Conservation (phyloP, 2,797 vertebrate genomes). For the Galaxias olidus region DNA sequence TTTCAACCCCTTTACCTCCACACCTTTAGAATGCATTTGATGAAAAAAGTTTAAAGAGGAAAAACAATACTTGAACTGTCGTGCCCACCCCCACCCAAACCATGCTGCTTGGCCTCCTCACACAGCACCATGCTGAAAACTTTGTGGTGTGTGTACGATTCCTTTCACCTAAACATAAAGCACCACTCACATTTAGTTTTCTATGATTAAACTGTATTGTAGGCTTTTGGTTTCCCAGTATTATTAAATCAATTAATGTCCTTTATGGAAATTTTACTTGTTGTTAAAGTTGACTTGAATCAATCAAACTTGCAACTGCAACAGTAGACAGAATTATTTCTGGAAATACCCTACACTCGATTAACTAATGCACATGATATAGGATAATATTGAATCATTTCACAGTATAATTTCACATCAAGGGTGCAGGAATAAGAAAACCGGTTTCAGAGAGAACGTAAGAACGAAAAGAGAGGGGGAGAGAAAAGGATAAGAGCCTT, state of each 20-base stretch:
- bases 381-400: too few species aligned
- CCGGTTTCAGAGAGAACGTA: background rate
- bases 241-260: slow-evolving; percentile 34
- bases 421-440: background rate
- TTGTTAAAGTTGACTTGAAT: too few species aligned
- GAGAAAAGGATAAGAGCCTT: background rate
- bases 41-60: slow-evolving; percentile 42
- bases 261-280: too few species aligned
- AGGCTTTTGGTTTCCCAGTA: slow-evolving; percentile 51
- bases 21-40: slow-evolving; percentile 45
- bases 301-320: too few species aligned
- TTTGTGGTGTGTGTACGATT: too few species aligned
- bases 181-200: slow-evolving; percentile 11
- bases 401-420: too few species aligned
- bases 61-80: slow-evolving; percentile 43
- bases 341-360: too few species aligned
- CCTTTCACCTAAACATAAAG: slow-evolving; percentile 39
- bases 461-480: too few species aligned
- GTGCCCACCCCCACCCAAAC: slow-evolving; percentile 50
- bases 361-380: too few species aligned
- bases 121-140: slow-evolving; percentile 13
- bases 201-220: too few species aligned
- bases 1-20: slow-evolving; percentile 35
- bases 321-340: too few species aligned
- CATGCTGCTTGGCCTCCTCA: slow-evolving; percentile 47